phyloP scores from a whole-genome alignment of 2,797 vertebrate species.

The Ceyx erithaca region DNA sequence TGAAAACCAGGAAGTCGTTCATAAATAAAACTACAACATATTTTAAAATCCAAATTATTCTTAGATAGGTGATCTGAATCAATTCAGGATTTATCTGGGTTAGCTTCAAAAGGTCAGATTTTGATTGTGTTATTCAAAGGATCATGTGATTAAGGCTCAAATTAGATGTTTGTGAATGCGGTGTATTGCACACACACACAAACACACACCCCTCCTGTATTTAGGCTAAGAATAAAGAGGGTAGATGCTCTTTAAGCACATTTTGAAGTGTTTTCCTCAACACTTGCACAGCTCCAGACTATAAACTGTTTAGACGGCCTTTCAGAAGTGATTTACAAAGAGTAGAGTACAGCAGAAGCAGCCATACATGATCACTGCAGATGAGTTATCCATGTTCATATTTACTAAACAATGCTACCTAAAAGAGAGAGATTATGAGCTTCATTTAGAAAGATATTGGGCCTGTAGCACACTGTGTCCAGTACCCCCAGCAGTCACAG shows the following conservation, averaged over 20 bases:
- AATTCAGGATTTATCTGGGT: neutral
- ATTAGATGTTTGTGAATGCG: neutral
- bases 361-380: neutral
- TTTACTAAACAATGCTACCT: slow-evolving; percentile 33
- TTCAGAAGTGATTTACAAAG: neutral
- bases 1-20: neutral
- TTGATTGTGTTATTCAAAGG: neutral
- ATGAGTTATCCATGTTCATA: neutral
- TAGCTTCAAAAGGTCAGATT: neutral
- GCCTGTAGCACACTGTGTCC: neutral
- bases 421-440: slow-evolving; percentile 10
- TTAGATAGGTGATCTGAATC: neutral
- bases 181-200: neutral
- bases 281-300: neutral
- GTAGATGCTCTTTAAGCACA: neutral
- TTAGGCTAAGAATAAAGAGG: neutral
- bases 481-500: neutral
- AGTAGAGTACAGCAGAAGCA: neutral
- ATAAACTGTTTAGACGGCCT: slow-evolving; percentile 24
- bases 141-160: neutral
- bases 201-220: neutral
- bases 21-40: neutral
- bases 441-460: slow-evolving; percentile 23
- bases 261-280: slow-evolving; percentile 23
- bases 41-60: neutral